Conservation (phyloP, 2,113 vertebrate genomes). For the Sapajus apella region DNA sequence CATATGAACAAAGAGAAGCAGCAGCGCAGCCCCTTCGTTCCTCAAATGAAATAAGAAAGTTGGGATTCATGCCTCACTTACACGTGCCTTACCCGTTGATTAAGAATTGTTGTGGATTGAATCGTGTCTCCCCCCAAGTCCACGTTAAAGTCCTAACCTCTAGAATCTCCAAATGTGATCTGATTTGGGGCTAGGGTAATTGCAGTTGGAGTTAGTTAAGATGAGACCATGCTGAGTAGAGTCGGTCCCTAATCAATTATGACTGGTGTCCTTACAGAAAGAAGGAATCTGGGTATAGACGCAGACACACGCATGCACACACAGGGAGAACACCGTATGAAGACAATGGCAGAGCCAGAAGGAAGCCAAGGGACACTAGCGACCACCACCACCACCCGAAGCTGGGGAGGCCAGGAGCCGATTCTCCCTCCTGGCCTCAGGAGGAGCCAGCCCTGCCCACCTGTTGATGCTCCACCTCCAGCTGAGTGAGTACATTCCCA, state of each 20-base stretch:
- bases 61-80: not conserved
- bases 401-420: no score
- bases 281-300: not conserved
- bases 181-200: not conserved
- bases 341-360: not conserved
- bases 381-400: no score
- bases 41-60: not conserved
- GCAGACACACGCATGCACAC: rapidly evolving
- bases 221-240: not conserved
- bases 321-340: rapidly evolving
- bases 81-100: rapidly evolving
- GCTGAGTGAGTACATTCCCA: no score
- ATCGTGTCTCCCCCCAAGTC: no score
- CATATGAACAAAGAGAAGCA: not conserved
- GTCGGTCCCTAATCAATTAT: not conserved
- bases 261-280: not conserved
- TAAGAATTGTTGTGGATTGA: not conserved
- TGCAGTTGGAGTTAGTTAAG: not conserved
- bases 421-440: no score
- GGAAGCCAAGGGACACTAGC: rapidly evolving
- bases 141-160: no score
- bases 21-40: no score
- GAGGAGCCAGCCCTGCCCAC: no score
- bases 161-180: not conserved
- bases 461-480: no score